phyloP scores from a whole-genome alignment of 2,113 vertebrate genomes.

The Clarias batrachus region DNA sequence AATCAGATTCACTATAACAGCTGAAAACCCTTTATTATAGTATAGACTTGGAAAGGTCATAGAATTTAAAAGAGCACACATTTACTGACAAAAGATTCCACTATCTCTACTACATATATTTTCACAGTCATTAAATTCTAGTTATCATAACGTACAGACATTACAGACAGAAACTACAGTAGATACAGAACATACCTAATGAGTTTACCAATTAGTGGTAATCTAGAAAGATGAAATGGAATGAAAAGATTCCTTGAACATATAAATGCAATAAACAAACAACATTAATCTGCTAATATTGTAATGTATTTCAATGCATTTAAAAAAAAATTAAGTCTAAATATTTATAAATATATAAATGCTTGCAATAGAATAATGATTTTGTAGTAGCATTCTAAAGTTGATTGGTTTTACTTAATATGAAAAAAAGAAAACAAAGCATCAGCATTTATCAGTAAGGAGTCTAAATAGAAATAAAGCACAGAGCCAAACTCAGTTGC shows the following conservation, averaged over 20 bases:
- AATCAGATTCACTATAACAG: not conserved
- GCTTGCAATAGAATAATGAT: conserved; percentile 12
- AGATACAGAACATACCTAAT: not conserved
- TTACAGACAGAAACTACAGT: not conserved
- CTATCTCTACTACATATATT: not conserved
- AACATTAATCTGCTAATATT: not conserved
- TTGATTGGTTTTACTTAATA: conserved; percentile 54
- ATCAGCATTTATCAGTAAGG: conserved; percentile 39
- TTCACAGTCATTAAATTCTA: not conserved
- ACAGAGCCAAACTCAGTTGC: not conserved
- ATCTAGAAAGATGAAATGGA: not conserved
- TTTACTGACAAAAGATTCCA: not conserved
- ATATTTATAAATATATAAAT: not conserved
- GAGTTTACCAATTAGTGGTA: not conserved
- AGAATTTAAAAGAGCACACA: not conserved
- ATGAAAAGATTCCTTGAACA: not conserved
- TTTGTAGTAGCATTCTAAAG: conserved; percentile 57
- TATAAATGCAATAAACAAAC: not conserved
- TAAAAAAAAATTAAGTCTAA: not conserved
- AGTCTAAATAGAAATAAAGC: not conserved
- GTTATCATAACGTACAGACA: not conserved
- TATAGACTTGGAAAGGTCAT: not conserved
- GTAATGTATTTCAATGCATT: not conserved
- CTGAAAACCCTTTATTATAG: not conserved
- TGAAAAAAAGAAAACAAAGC: conserved; percentile 50